Evolutionary conservation across 64 coral and sea anemone species (phyloP).

Genomic region (Pachyseris speciosa): DNA sequence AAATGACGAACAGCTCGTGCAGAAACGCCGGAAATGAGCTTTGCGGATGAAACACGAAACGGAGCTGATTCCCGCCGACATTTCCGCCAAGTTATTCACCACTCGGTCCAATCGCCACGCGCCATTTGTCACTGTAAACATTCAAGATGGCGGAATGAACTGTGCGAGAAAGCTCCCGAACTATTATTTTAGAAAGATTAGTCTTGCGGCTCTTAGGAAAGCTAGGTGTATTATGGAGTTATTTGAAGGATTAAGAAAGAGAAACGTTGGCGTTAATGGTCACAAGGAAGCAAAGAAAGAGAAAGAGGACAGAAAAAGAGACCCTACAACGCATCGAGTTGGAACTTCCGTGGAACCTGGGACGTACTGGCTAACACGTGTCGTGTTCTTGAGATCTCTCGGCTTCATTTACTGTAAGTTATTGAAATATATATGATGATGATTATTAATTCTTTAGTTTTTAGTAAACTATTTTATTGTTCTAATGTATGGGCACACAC

Average conservation of each 20-base stretch:
- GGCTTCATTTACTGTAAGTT: conserved; percentile 89
- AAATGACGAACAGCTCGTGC: no score
- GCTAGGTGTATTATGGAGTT: not conserved
- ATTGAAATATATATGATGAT: no score
- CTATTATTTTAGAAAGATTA: not conserved
- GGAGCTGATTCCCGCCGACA: no score
- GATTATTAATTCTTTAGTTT: no score
- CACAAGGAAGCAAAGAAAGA: not conserved
- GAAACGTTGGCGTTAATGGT: not conserved
- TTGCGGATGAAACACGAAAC: no score
- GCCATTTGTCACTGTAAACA: not conserved
- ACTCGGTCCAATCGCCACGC: conserved; percentile 15
- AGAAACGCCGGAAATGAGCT: no score
- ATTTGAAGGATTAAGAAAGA: not conserved
- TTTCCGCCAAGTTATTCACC: no score
- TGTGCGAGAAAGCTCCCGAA: not conserved
- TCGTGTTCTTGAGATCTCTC: conserved; percentile 67
- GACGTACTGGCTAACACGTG: conserved; percentile 87
- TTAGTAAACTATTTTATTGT: no score
- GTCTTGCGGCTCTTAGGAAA: not conserved
- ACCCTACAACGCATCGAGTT: no score
- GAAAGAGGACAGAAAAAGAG: not conserved
- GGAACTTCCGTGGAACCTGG: conserved; percentile 61
- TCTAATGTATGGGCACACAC: no score
- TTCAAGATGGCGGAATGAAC: conserved; percentile 13